Conservation (phyloP, 1,140 invertebrate species). For the Acyrthosiphon pisum region DNA sequence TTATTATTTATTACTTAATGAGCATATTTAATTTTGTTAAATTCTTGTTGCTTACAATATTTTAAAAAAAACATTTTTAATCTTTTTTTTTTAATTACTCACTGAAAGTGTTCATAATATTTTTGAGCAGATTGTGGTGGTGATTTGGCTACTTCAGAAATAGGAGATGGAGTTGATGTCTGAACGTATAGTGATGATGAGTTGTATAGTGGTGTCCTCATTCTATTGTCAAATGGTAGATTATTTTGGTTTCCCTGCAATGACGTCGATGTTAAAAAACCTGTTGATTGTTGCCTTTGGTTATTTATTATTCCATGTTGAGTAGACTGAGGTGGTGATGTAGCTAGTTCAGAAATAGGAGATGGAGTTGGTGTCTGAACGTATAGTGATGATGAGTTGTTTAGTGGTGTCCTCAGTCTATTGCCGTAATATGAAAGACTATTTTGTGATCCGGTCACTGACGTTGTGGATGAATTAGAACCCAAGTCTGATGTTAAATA, state of each 20-base stretch:
- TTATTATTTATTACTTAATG: neutral
- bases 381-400: neutral
- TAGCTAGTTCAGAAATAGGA: neutral
- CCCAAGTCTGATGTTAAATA: neutral
- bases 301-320: no score
- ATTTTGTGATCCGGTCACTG: neutral
- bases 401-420: neutral
- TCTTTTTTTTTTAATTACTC: no score
- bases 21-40: neutral
- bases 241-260: no score
- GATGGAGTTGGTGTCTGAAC: neutral
- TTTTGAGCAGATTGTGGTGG: no score
- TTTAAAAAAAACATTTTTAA: neutral
- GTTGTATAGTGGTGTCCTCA: neutral
- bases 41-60: neutral
- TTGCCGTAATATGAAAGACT: neutral
- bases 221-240: neutral
- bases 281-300: no score
- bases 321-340: neutral
- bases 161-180: neutral
- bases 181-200: neutral
- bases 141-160: neutral
- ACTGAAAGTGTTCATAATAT: no score
- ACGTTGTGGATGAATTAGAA: neutral
- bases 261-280: no score